Evolutionary conservation across 2,113 vertebrate genomes (phyloP).

Genomic region (Oryzias melastigma): DNA sequence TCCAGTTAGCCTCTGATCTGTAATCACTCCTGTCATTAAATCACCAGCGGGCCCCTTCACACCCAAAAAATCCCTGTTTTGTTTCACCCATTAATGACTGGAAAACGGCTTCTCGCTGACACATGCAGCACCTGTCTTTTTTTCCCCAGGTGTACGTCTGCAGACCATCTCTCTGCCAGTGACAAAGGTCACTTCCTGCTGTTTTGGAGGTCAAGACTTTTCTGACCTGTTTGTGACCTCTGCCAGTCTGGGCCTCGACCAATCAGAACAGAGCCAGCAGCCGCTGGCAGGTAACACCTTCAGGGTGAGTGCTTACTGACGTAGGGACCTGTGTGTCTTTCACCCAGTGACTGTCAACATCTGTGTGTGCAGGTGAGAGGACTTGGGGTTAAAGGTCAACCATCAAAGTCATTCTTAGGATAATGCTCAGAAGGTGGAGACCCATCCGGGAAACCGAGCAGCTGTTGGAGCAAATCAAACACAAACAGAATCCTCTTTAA

Average conservation of each 20-base stretch:
- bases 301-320: slow-evolving; percentile 70
- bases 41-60: too few species aligned
- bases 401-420: slow-evolving; percentile 41
- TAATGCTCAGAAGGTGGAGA: slow-evolving; percentile 12
- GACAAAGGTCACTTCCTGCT: slow-evolving; percentile 88
- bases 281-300: slow-evolving; percentile 85
- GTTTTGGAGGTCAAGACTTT: slow-evolving; percentile 90
- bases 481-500: too few species aligned
- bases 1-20: neutral
- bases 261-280: slow-evolving; percentile 71
- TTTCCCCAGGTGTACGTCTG: slow-evolving; percentile 81
- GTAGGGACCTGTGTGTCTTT: neutral
- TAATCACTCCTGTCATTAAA: neutral
- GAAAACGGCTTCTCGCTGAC: neutral
- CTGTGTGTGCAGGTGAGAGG: slow-evolving; percentile 38
- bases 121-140: neutral
- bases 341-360: too few species aligned
- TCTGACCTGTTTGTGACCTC: slow-evolving; percentile 91
- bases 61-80: too few species aligned
- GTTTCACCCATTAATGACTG: too few species aligned
- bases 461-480: neutral
- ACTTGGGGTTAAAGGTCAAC: slow-evolving; percentile 56
- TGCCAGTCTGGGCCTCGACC: slow-evolving; percentile 78
- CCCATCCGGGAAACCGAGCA: too few species aligned
- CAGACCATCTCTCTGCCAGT: slow-evolving; percentile 86